A percentile compares a stretch with the other conserved stretches of the same genome.
Conservation (phyloP, 2,113 vertebrate genomes). For the Petroica traversi region DNA sequence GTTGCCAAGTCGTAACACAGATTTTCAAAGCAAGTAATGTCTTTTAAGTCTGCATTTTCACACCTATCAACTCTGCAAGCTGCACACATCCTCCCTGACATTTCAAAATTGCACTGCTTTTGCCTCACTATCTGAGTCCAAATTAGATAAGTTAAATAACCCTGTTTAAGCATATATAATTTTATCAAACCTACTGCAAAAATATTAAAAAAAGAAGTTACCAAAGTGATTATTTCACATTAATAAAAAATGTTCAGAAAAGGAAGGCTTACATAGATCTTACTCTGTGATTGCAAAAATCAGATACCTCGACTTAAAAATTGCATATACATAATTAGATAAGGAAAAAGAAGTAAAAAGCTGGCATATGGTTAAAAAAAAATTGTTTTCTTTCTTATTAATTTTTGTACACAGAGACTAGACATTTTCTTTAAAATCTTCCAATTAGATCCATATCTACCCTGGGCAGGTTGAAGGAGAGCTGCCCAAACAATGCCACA, state of each 20-base stretch:
- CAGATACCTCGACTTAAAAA: not conserved
- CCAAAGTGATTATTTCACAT: not conserved
- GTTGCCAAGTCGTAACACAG: not conserved
- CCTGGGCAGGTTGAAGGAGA: not conserved
- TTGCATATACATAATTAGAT: not conserved
- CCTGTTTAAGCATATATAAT: not conserved
- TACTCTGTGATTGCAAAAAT: not conserved
- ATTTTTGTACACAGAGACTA: not conserved
- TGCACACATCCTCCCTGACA: not conserved
- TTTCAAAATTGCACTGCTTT: not conserved
- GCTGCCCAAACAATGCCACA: not conserved
- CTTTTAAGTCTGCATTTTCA: conserved; percentile 26
- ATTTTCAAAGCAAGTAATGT: not conserved
- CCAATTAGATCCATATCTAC: not conserved
- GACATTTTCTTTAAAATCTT: not conserved
- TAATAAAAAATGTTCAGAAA: not conserved
- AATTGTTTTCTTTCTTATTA: not conserved
- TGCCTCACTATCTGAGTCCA: not conserved
- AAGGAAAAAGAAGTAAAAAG: not conserved
- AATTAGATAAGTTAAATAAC: conserved; percentile 16
- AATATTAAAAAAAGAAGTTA: not conserved
- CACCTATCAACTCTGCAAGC: conserved; percentile 21
- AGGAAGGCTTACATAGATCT: not conserved
- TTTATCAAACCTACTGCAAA: not conserved
- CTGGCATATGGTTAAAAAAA: not conserved